Evolutionary conservation across 2,797 vertebrate genomes (phyloP), one percentile per base, ranked within the genome.

Genomic region (Gastrophryne carolinensis): DNA sequence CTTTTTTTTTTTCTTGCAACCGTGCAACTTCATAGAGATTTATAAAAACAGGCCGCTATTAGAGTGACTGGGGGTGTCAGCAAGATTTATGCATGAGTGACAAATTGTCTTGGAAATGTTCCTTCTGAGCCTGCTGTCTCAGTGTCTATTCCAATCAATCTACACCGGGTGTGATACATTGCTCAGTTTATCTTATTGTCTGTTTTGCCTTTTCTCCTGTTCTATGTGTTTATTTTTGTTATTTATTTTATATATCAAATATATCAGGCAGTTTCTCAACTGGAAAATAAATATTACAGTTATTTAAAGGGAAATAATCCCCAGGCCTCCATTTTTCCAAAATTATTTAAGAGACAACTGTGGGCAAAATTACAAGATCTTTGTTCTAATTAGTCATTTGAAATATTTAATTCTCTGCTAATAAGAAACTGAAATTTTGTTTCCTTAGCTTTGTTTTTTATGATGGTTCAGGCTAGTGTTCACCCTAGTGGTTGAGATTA

Each of bases 51-150:
- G 91, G 90, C 89, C 92, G 88, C 95, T 96, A 98, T 98, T 98
- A 98, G 94, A 93, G 92, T 95, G 95, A 96, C 92, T 94, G 94
- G 94, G 95, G 93, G 95, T 94, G 96, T 98, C 97, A 98, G 96
- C 94, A 95, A 98, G 97, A 99, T 99, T 98, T 98, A 98, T 99
- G 96, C 95, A 95, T 94, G 95, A 92, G 93, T 97, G 95, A 97
- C 95, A 98, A 96, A 98, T 97, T 95, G 93, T 95, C 95, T 95
- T 94, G 94, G 90, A 92, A 90, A 93, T 88, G 89, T 87, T 92
- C 91, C 82, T 91, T 92, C 87, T 88, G 87, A 91, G 90, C 90
- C 68, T 65, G 79, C 86, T 85, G 87, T 84, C 85, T 78, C 79
- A 79, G 71, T 67, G 86, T 84, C 72, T 88, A 83, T 73, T 81